A percentile compares a stretch with the other conserved stretches of the same genome.
Evolutionary conservation across 2,888 invertebrate species (phyloP).

Genomic region (Chloroclysta siterata): DNA sequence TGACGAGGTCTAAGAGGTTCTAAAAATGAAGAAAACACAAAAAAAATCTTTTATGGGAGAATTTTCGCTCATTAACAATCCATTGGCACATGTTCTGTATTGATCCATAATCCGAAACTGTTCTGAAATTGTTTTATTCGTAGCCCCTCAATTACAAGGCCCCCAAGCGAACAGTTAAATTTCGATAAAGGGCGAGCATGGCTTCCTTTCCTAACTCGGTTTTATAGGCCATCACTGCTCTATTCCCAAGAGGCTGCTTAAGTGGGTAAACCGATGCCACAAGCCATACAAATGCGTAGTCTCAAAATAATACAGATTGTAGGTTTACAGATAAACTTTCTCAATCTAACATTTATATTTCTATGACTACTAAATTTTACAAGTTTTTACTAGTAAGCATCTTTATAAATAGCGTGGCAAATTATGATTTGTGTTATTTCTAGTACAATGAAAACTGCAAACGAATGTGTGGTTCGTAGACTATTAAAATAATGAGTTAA

Average conservation of each 20-base stretch:
- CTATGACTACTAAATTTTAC: too few species aligned
- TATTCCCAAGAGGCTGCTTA: constrained; percentile 20
- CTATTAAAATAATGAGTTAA: too few species aligned
- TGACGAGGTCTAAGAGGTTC: too few species aligned
- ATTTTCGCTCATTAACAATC: background rate
- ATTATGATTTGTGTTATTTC: too few species aligned
- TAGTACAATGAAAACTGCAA: too few species aligned
- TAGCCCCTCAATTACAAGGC: constrained; percentile 16
- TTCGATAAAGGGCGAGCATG: constrained; percentile 19
- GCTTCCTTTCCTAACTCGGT: constrained; percentile 23
- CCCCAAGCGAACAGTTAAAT: constrained; percentile 13
- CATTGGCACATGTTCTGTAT: background rate
- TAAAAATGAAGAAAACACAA: too few species aligned
- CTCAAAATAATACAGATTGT: constrained; percentile 2
- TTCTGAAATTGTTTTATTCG: constrained; percentile 5
- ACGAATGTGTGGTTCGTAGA: too few species aligned
- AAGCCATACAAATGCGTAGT: constrained; percentile 3
- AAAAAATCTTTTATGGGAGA: too few species aligned
- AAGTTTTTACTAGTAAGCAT: too few species aligned
- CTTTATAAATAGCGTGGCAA: too few species aligned
- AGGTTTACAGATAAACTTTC: background rate
- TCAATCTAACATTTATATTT: background rate
- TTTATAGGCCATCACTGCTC: constrained; percentile 17
- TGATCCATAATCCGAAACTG: background rate
- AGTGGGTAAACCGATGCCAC: constrained; percentile 13